Evolutionary conservation across 53 echinoderm and acorn worm genomes (phyloP), one percentile per base, ranked within the genome.

Genomic region (Echinarachnius parma): DNA sequence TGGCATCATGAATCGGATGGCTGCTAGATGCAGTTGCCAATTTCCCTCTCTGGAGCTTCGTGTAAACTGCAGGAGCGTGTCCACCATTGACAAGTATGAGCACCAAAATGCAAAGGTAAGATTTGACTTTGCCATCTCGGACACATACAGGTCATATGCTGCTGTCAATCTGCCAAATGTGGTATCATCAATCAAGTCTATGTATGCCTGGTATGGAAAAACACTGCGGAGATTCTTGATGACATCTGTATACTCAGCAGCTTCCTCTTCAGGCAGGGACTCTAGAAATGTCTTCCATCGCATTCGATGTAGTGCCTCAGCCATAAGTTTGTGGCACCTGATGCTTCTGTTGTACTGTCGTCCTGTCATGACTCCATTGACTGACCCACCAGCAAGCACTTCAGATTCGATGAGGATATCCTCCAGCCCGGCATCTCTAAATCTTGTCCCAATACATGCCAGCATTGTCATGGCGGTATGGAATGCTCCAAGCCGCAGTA

Each of bases 371-470:
- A 67, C 77, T 18, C 77, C 67, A 61, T 78, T 77, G 5, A 48
- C 13, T 24, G 83, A 83, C 4, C 77, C 83, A 26, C 62, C 53
- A 23, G 88, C 88, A 47, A 83, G 30, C 26, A 79, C 48, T 10
- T 60, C 83, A 46, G 68, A 66, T 75, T 80, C 80, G 34, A 83
- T 76, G 13, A 64, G 36, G 4, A 81, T 31, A 33, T 89, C 84
- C 30, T 84, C 50, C 34, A 84, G 48, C 14, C 84, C 77, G 35
- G 84, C 81, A 80, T 89, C 89, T 48, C 72, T 45, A 59, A 77
- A 84, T 21, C 66, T 44, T 75, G 67, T 88, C 31, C 89, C 89
- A 52, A 80, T 60, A 52, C 83, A 75, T 14, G 79, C 53, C 21
- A 83, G 65, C 36, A 80, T 44, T 11, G 53, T 50, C 48, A 59